Evolutionary conservation across 2,888 invertebrate genomes (phyloP), one percentile per base, ranked within the genome.

Genomic region (Meganola albula): DNA sequence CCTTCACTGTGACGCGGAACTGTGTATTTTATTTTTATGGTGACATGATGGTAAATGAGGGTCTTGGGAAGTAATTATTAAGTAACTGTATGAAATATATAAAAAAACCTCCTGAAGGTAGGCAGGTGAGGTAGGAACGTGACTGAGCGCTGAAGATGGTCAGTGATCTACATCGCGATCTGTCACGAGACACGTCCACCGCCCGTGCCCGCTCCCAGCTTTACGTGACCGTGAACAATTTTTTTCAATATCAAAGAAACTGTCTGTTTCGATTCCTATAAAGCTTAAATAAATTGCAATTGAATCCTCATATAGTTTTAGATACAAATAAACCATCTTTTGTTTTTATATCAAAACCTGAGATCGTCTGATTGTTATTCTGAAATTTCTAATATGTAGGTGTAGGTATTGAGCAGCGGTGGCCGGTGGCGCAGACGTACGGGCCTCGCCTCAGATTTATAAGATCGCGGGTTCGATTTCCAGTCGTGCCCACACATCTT

Each of bases 211-310:
- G 27, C 39, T 35, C 33, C 40, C 43, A 40, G 31, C 40, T 34
- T 48, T 53, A 62, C 69, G 63, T 69, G 69, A 66, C 61, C 38
- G 37, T 51, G 51, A 53, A 54, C 50, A 50, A 44, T n/a, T n/a
- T n/a, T n/a, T n/a, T n/a, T n/a, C n/a, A 16, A 5, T 5, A 4
- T 6, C 16, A 16, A 16, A 4, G 4, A 16, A 16, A 16, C 16
- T 16, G 6, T 6, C 16, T 16, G 16, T 16, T 16, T 16, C 6
- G 4, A 5, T 4, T 16, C 16, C 16, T 16, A 16, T 16, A 16
- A 16, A 16, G 16, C 6, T 16, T 16, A n/a, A n/a, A n/a, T n/a
- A n/a, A n/a, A n/a, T n/a, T n/a, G n/a, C n/a, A n/a, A n/a, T n/a
- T n/a, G n/a, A n/a, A n/a, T n/a, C n/a, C n/a, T n/a, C n/a, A n/a